phyloP scores from a whole-genome alignment of 2,113 vertebrate species.

The Elephantulus edwardii region DNA sequence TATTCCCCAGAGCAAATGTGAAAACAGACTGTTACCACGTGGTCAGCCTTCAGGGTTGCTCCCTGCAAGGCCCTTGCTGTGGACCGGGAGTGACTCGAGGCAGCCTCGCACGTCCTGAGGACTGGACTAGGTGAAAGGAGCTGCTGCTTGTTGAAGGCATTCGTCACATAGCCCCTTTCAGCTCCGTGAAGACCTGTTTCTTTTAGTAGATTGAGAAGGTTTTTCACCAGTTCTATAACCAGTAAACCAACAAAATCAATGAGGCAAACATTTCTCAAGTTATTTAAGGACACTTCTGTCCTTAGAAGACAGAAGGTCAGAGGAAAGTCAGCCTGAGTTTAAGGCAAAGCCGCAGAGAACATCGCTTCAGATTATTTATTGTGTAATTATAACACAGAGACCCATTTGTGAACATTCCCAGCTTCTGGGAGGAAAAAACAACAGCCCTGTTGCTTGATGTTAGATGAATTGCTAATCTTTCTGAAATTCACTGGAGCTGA shows the following conservation, averaged over 20 bases:
- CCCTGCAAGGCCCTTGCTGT: background rate
- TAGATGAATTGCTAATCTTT: background rate
- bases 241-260: no score
- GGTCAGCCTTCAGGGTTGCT: background rate
- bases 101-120: background rate
- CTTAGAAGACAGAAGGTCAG: no score
- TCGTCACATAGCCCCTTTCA: background rate
- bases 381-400: no score
- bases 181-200: background rate
- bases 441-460: background rate
- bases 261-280: no score
- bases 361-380: no score
- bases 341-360: no score
- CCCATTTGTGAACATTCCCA: background rate
- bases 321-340: no score
- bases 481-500: background rate
- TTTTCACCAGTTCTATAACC: no score
- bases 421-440: background rate
- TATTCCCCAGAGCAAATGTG: background rate
- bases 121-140: background rate
- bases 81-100: background rate
- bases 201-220: background rate
- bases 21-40: background rate
- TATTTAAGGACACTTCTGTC: no score
- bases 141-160: background rate